Conservation (phyloP, 2,113 vertebrate species). For the Ovis canadensis region DNA sequence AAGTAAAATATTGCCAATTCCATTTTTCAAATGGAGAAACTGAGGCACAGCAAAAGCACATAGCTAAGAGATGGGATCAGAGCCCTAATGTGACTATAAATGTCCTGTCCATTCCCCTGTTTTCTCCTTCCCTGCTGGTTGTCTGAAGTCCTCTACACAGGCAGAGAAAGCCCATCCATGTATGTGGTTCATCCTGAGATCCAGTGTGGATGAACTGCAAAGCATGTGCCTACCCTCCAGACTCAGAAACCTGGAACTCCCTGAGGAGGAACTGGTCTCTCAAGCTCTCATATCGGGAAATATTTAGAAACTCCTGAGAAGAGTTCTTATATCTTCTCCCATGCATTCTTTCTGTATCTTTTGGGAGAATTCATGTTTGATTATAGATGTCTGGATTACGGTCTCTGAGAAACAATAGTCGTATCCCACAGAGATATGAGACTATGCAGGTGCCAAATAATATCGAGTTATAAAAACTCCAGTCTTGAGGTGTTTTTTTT, state of each 20-base stretch:
- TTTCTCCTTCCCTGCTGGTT: too few species aligned
- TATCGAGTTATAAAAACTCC: background rate
- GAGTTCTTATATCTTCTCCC: background rate
- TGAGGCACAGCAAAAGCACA: background rate
- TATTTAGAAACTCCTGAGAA: background rate
- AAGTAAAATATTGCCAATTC: background rate
- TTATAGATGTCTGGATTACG: background rate
- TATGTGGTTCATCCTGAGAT: background rate
- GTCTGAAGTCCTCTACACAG: background rate
- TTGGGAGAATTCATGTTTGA: background rate
- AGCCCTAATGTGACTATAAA: background rate
- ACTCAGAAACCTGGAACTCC: background rate
- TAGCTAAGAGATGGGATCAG: background rate
- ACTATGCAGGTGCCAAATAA: constrained; percentile 23
- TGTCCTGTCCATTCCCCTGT: accelerated
- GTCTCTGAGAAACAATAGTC: background rate
- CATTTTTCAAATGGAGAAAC: background rate
- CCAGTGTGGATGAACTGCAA: background rate
- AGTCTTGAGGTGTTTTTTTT: background rate
- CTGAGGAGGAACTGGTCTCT: background rate
- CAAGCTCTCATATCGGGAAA: background rate
- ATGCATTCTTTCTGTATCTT: background rate
- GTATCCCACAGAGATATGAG: background rate
- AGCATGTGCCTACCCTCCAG: background rate
- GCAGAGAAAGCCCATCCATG: background rate